Evolutionary conservation across 2,113 vertebrate genomes (phyloP).

Genomic region (Lucifuga dentata): DNA sequence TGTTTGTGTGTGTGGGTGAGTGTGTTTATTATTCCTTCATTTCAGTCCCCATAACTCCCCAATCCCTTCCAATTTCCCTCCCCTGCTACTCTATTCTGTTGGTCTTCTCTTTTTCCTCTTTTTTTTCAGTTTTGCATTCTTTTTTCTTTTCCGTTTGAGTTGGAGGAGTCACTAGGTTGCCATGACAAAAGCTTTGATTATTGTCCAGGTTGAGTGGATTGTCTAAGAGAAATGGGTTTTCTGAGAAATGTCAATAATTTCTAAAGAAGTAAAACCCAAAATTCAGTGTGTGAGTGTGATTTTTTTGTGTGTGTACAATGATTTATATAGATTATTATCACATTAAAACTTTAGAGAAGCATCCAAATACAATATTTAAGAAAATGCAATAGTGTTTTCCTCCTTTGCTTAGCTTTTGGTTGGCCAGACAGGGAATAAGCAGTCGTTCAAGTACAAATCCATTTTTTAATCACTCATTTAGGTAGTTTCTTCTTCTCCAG

Average conservation of each 20-base stretch:
- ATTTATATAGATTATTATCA: too few species aligned
- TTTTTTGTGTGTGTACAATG: too few species aligned
- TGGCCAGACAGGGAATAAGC: too few species aligned
- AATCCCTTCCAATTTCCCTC: constrained; percentile 10
- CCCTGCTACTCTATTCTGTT: constrained; percentile 49
- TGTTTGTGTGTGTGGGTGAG: constrained; percentile 34
- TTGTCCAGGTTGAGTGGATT: constrained; percentile 38
- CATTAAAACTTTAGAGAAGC: too few species aligned
- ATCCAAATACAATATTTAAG: constrained; percentile 14
- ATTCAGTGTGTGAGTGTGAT: constrained; percentile 9
- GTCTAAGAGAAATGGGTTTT: constrained; percentile 47
- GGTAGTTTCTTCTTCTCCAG: too few species aligned
- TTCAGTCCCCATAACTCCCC: constrained; percentile 36
- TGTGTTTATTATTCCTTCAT: constrained; percentile 53
- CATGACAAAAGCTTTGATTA: constrained; percentile 60
- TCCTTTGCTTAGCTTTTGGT: too few species aligned
- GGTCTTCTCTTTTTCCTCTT: constrained; percentile 28
- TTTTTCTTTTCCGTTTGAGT: constrained; percentile 12
- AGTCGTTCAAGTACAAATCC: too few species aligned
- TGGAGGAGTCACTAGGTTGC: constrained; percentile 46
- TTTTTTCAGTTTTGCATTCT: constrained; percentile 35
- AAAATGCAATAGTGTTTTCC: too few species aligned
- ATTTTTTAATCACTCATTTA: too few species aligned
- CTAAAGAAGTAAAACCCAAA: constrained; percentile 33
- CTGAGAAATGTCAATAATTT: constrained; percentile 56